Base-by-base conservation (phyloP, 2,888 invertebrate species). In the Amblyjoppa fuscipennis region DNA sequence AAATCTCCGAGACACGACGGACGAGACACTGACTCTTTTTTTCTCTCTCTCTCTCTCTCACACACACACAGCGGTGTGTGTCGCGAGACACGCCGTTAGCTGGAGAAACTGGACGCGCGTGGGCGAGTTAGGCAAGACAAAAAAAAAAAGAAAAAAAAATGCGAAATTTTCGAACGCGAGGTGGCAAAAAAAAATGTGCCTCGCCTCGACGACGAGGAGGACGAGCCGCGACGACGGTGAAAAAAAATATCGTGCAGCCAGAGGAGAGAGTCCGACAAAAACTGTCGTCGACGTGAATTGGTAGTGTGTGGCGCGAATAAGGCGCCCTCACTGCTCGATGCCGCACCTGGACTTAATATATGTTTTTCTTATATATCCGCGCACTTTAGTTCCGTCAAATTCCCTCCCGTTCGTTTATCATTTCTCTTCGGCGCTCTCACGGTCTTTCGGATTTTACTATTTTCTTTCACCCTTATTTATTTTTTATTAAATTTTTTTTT, bases 311-410 rank as follows among this genome's bases (percentile, higher is more conserved):
- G 69, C 69, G 80, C 84, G 91, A 92, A 88, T 85, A 81, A 88
- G 86, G 91, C 90, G 90, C 91, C 91, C 90, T 89, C 92, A 88
- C 90, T 75, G 13, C 31, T 34, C 64, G 68, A 84, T 78, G 68
- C 77, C 78, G 75, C 85, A 81, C 84, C 84, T 85, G 84, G 56
- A 53, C 53, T 69, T 28, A 5, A 25, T 66, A 20, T 68, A 68
- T 68, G 20, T 68, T 25, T 41, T 68, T 11, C 38, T 20, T 34
- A 34, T 34, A 9, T 61, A 25, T 61, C 38, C 28, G 64, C 64
- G 34, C 64, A 64, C 31, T 64, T n/a, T 61, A 28, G 59, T 25
- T 59, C 59, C 25, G 28, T 5, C 28, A 13, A 69, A 25, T 45
- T 56, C 73, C 73, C 34, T 5, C 20, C 38, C 41, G 38, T 38